A percentile compares a stretch with the other conserved stretches of the same genome.
Evolutionary conservation across 2,113 vertebrate genomes (phyloP).

Genomic region (Clarias magur): DNA sequence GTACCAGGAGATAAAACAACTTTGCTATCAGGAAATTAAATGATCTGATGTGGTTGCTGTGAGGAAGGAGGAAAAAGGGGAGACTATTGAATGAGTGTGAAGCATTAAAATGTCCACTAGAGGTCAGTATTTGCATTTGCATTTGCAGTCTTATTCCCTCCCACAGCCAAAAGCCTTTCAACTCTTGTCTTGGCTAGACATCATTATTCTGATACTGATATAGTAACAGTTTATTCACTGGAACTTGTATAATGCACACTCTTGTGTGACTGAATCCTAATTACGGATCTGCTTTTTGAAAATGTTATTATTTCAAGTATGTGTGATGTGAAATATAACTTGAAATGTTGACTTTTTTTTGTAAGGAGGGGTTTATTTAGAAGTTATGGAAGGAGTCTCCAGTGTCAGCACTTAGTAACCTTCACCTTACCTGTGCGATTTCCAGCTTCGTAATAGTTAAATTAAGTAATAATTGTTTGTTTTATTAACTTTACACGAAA

Average conservation of each 20-base stretch:
- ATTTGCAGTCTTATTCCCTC: neutral
- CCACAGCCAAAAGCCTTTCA: neutral
- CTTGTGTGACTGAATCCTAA: neutral
- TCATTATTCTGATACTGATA: neutral
- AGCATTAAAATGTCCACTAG: conserved; percentile 22
- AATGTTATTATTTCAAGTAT: neutral
- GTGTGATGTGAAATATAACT: neutral
- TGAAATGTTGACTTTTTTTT: neutral
- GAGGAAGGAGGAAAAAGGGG: no score
- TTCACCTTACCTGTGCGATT: neutral
- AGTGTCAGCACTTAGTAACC: neutral
- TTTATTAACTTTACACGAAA: neutral
- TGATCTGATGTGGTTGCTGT: no score
- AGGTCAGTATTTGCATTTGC: conserved; percentile 8
- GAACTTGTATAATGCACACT: neutral
- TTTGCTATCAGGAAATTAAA: no score
- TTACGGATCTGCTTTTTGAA: neutral
- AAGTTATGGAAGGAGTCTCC: neutral
- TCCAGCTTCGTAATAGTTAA: neutral
- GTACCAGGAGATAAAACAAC: no score
- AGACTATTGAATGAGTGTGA: neutral
- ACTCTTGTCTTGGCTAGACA: neutral
- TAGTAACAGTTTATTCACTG: neutral
- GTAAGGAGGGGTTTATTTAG: neutral
- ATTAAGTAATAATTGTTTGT: neutral